Evolutionary conservation across 2,888 invertebrate species (phyloP).

Genomic region (Eilema sororculum): DNA sequence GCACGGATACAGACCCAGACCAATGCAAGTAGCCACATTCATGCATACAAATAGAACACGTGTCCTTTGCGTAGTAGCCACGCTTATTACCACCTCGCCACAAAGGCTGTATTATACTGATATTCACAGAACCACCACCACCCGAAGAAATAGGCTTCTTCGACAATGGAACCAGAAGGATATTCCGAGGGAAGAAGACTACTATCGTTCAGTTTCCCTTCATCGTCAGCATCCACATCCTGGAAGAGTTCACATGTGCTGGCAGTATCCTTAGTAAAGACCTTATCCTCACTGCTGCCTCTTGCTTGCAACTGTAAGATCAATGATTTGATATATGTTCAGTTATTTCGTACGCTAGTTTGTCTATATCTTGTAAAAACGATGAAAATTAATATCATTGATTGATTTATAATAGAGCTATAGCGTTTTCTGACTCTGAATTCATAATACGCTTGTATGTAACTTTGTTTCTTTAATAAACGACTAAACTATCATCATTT

Average conservation of each 20-base stretch:
- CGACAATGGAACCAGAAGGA: conserved; percentile 38
- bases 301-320: conserved; percentile 63
- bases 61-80: too few species aligned
- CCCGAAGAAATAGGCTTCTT: neutral
- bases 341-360: neutral
- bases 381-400: too few species aligned
- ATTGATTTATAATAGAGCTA: too few species aligned
- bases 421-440: too few species aligned
- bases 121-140: conserved; percentile 21
- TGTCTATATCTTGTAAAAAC: neutral
- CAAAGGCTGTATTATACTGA: too few species aligned
- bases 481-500: too few species aligned
- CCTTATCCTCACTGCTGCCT: conserved; percentile 63
- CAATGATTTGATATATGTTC: neutral
- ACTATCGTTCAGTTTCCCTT: conserved; percentile 56
- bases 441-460: neutral
- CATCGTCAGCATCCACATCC: conserved; percentile 58
- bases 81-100: too few species aligned
- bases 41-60: too few species aligned
- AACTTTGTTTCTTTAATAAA: too few species aligned
- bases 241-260: conserved; percentile 54
- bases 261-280: conserved; percentile 61
- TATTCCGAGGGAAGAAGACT: conserved; percentile 49
- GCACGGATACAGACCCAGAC: too few species aligned
- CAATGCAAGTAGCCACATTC: too few species aligned